Percentiles rank a stretch among this genome's conserved stretches.
phyloP scores from a whole-genome alignment of 1,140 invertebrate species.

The Lordiphosa stackelbergi region DNA sequence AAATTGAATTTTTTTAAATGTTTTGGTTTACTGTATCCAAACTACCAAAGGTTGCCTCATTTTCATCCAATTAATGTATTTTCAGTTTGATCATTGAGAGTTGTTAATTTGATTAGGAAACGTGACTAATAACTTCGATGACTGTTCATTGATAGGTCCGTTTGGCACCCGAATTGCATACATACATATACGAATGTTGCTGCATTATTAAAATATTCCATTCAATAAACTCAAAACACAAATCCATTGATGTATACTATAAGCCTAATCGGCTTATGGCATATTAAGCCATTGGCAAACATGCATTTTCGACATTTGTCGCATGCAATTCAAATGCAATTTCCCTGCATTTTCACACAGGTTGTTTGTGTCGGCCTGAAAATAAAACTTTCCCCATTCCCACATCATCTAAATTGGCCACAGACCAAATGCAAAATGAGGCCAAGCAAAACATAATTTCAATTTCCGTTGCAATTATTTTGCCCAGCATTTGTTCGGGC shows the following conservation, averaged over 20 bases:
- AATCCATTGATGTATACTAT: constrained; percentile 3
- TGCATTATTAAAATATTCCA: background rate
- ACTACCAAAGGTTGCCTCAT: no score
- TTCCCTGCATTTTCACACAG: constrained; percentile 9
- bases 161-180: background rate
- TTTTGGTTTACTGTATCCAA: no score
- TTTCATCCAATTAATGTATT: no score
- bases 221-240: background rate
- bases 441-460: constrained; percentile 63
- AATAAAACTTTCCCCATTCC: constrained; percentile 14
- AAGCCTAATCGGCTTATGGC: constrained; percentile 22
- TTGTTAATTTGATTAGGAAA: no score
- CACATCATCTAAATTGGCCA: constrained; percentile 29
- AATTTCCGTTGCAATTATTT: constrained; percentile 69
- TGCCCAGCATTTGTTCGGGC: constrained; percentile 21
- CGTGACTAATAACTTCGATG: no score
- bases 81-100: no score
- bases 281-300: constrained; percentile 8
- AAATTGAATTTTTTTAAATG: no score
- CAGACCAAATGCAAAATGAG: constrained; percentile 41
- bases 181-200: background rate
- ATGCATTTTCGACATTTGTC: constrained; percentile 7
- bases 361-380: constrained; percentile 5
- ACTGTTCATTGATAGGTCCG: no score
- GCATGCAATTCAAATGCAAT: constrained; percentile 25